Conservation (phyloP, 2,888 invertebrate genomes). For the Temnothorax ravouxi region DNA sequence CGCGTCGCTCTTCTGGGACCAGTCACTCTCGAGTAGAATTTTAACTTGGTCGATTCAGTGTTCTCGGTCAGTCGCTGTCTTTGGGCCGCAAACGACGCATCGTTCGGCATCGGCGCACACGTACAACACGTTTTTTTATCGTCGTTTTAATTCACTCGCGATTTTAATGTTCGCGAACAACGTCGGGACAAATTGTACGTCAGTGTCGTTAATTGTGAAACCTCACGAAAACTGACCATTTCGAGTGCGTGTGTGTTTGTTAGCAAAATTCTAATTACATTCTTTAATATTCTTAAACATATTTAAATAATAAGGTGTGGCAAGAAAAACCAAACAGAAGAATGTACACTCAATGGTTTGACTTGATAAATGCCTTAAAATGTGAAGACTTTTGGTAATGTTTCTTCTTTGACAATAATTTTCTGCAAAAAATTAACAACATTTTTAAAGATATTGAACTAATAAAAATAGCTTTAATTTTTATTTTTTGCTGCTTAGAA, state of each 20-base stretch:
- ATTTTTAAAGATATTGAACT: neutral
- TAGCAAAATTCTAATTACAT: neutral
- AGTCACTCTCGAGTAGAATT: conserved; percentile 74
- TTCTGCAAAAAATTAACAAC: neutral
- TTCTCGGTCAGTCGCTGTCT: conserved; percentile 70
- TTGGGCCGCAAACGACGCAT: conserved; percentile 67
- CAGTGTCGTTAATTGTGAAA: conserved; percentile 34
- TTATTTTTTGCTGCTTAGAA: neutral
- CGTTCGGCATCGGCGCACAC: conserved; percentile 39
- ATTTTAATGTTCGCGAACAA: conserved; percentile 38
- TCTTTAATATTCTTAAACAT: neutral
- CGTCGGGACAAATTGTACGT: neutral
- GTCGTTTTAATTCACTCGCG: neutral
- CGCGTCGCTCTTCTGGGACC: conserved; percentile 65
- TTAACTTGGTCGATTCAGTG: conserved; percentile 71
- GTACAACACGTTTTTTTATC: conserved; percentile 22
- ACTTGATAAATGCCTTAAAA: neutral
- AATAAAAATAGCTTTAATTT: neutral
- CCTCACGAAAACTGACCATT: neutral
- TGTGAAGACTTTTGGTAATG: neutral
- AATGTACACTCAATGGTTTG: neutral
- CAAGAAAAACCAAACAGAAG: neutral
- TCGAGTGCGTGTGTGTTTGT: conserved; percentile 21
- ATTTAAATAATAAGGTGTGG: conserved; percentile 1
- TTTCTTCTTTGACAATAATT: neutral